Evolutionary conservation across 2,797 vertebrate genomes (phyloP).

Genomic region (Esox masquinongy): DNA sequence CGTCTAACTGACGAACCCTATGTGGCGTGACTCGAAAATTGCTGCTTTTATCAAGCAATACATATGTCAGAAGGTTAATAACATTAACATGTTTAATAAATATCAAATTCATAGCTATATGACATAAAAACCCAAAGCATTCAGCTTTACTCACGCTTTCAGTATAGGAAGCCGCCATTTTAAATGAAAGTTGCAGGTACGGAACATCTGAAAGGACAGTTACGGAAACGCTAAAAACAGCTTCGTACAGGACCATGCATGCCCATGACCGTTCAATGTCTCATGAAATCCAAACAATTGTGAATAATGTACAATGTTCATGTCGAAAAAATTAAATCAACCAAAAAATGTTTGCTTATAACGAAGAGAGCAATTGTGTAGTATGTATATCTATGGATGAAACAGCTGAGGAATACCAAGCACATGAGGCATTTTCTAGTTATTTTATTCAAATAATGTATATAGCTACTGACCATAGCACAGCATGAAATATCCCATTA

Average conservation of each 20-base stretch:
- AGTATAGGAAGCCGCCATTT: constrained; percentile 68
- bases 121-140: not conserved
- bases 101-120: not conserved
- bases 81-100: not conserved
- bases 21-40: not conserved
- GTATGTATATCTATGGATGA: not conserved
- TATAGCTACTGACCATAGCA: not conserved
- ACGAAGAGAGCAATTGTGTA: no score
- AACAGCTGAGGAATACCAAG: not conserved
- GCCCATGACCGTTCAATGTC: not conserved
- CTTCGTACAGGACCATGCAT: not conserved
- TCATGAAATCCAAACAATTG: not conserved
- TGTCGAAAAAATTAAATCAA: not conserved
- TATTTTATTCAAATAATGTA: not conserved
- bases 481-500: not conserved
- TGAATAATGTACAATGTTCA: not conserved
- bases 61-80: not conserved
- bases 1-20: not conserved
- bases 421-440: not conserved
- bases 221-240: not conserved
- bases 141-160: constrained; percentile 71
- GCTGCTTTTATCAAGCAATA: not conserved
- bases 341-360: not conserved
- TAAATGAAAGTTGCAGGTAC: constrained; percentile 48
- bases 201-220: constrained; percentile 48